Evolutionary conservation across 1,140 invertebrate genomes (phyloP).

Genomic region (Leptonema lineaticorne): DNA sequence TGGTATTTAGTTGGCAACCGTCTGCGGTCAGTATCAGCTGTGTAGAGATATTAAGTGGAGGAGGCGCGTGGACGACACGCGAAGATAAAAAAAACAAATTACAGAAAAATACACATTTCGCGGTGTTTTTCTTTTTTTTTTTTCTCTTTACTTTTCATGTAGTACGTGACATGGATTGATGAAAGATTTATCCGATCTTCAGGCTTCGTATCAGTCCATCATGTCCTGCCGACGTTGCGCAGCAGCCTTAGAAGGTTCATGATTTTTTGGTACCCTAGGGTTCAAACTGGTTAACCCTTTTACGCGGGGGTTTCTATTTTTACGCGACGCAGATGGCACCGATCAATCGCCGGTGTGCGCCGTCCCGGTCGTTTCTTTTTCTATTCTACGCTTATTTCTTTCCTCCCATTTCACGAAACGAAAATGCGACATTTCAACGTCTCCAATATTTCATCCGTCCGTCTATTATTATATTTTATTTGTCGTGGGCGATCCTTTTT

Average conservation of each 20-base stretch:
- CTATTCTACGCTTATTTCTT: too few relatives aligned
- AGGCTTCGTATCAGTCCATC: neutral
- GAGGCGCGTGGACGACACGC: neutral
- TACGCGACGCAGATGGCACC: neutral
- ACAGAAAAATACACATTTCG: too few relatives aligned
- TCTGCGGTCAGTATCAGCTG: constrained; percentile 5
- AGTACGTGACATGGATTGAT: too few relatives aligned
- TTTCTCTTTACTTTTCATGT: too few relatives aligned
- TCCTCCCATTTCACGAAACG: too few relatives aligned
- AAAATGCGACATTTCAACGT: constrained; percentile 14
- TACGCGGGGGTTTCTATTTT: neutral
- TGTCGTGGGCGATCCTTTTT: constrained; percentile 8
- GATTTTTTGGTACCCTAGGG: neutral
- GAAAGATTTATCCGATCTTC: neutral
- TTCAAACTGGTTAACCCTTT: neutral
- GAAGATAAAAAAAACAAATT: neutral
- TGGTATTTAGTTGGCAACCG: constrained; percentile 17
- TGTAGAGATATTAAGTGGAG: neutral
- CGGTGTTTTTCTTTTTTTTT: too few relatives aligned
- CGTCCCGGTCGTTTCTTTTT: too few relatives aligned
- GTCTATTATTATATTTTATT: constrained; percentile 26
- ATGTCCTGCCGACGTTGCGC: neutral
- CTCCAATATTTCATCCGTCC: constrained; percentile 18
- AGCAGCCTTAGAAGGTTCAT: neutral
- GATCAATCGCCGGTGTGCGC: constrained; percentile 11